Conservation (phyloP, 1,140 invertebrate species). For the Oedothorax gibbosus region DNA sequence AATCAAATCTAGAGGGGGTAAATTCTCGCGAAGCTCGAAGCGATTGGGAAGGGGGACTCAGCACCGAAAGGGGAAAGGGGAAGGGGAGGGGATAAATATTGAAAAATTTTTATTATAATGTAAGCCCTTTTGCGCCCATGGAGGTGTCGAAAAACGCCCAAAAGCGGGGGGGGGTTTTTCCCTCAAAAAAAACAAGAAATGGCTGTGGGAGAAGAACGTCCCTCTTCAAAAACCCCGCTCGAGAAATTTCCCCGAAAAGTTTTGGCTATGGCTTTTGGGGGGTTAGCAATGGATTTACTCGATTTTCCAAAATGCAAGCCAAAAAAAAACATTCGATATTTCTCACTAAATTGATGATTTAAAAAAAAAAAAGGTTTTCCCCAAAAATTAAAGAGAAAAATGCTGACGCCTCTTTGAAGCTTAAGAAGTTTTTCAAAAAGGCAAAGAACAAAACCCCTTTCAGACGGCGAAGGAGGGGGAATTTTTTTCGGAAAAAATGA, state of each 20-base stretch:
- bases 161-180: background rate
- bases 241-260: conserved; percentile 9
- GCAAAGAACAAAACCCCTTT: background rate
- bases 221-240: background rate
- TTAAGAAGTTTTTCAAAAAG: background rate
- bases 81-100: background rate
- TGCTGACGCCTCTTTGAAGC: background rate
- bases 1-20: background rate
- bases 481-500: too few species aligned
- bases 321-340: conserved; percentile 2
- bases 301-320: background rate
- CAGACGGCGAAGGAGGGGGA: conserved; percentile 7
- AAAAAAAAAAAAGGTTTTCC: background rate
- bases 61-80: background rate
- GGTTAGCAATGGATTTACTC: conserved; percentile 1
- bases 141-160: background rate
- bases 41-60: too few species aligned
- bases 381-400: conserved; percentile 11
- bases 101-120: background rate
- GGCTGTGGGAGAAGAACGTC: background rate
- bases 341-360: conserved; percentile 1
- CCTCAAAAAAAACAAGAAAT: background rate
- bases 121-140: background rate
- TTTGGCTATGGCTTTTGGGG: background rate
- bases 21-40: background rate